Evolutionary conservation across 2,113 vertebrate species (phyloP).

Genomic region (Desmodus rotundus): DNA sequence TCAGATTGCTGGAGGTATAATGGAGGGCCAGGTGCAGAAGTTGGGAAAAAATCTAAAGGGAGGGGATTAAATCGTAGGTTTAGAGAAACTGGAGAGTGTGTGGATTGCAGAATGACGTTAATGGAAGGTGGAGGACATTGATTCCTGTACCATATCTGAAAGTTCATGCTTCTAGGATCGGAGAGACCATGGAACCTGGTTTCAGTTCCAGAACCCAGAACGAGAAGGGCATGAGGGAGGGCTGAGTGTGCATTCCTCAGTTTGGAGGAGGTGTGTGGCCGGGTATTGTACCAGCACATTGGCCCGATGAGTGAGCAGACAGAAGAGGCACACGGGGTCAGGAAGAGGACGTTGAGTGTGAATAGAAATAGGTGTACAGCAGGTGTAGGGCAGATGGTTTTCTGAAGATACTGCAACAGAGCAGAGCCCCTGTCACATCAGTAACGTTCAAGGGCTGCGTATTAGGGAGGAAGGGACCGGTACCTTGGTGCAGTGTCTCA

Average conservation of each 20-base stretch:
- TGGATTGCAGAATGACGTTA: background rate
- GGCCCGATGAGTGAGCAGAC: background rate
- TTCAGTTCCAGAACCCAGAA: constrained; percentile 13
- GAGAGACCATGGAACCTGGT: background rate
- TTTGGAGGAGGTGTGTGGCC: constrained; percentile 14
- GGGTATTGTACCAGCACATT: background rate
- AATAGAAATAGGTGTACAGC: constrained; percentile 26
- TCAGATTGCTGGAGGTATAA: constrained; percentile 17
- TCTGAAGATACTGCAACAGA: constrained; percentile 28
- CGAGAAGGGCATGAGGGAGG: background rate
- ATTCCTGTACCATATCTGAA: background rate
- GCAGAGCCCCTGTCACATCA: background rate
- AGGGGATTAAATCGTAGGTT: background rate
- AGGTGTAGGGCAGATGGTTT: constrained; percentile 25
- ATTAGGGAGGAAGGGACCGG: background rate
- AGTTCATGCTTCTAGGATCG: constrained; percentile 3
- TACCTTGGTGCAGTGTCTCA: constrained; percentile 39
- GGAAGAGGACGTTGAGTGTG: background rate
- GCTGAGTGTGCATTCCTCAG: background rate
- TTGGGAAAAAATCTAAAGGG: background rate
- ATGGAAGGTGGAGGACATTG: constrained; percentile 2
- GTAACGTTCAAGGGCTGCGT: background rate
- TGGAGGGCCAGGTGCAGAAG: background rate
- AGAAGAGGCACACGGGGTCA: background rate
- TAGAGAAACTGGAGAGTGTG: background rate